phyloP scores from a whole-genome alignment of 2,113 vertebrate genomes.

The Fregetta grallaria region DNA sequence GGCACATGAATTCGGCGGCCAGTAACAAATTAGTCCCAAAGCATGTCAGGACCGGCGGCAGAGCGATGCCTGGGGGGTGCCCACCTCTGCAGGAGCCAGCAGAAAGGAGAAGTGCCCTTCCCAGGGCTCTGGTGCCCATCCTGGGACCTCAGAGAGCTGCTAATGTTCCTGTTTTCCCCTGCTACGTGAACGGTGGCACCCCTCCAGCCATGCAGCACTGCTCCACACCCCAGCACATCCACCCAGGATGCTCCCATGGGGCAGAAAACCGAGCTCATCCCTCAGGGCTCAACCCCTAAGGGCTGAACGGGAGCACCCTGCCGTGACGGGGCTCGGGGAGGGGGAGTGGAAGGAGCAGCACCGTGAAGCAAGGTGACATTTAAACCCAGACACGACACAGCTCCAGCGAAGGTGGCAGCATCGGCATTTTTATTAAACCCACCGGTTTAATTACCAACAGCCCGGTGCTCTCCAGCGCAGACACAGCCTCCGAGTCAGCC shows the following conservation, averaged over 20 bases:
- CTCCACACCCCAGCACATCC: not conserved
- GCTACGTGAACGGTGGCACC: fast-evolving
- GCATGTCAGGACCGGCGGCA: fast-evolving
- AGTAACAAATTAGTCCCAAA: not conserved
- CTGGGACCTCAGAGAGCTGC: too few relatives aligned
- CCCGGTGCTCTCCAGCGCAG: not conserved
- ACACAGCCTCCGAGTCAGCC: not conserved
- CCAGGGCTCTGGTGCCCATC: not conserved
- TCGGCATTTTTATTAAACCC: not conserved
- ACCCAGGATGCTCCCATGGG: not conserved
- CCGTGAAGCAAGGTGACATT: not conserved
- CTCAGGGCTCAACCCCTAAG: not conserved
- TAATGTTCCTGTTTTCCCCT: not conserved
- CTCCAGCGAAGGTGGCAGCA: not conserved
- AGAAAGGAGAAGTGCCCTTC: not conserved
- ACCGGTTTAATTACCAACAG: not conserved
- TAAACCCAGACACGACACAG: not conserved
- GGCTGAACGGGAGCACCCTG: not conserved
- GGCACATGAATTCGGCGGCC: too few relatives aligned
- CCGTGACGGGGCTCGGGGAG: fast-evolving
- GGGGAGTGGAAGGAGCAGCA: not conserved
- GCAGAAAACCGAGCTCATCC: not conserved
- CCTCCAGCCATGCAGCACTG: not conserved
- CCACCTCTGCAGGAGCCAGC: not conserved
- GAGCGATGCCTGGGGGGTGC: not conserved